Conservation (phyloP, 2,797 vertebrate species). For the Oophaga sylvatica region DNA sequence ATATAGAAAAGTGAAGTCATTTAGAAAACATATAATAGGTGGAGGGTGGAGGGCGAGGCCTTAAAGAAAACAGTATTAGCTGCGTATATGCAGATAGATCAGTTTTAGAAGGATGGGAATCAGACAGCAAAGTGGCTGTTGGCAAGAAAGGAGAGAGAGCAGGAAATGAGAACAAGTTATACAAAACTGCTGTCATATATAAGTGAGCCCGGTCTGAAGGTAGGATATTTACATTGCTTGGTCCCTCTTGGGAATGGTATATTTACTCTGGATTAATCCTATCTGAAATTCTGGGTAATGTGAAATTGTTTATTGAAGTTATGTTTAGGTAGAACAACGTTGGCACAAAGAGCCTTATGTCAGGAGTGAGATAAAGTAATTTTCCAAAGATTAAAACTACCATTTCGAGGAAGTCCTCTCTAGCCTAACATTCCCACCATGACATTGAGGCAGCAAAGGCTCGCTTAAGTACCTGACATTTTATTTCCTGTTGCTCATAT, state of each 20-base stretch:
- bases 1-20: constrained; percentile 38
- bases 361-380: constrained; percentile 12
- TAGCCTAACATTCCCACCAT: background rate
- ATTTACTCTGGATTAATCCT: constrained; percentile 42
- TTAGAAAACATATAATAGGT: constrained; percentile 45
- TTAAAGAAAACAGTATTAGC: constrained; percentile 47
- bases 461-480: background rate
- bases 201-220: constrained; percentile 36
- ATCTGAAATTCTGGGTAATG: constrained; percentile 19
- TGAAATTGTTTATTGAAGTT: constrained; percentile 29
- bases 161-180: constrained; percentile 55
- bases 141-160: constrained; percentile 34
- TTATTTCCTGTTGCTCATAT: background rate
- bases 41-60: constrained; percentile 18
- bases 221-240: constrained; percentile 26
- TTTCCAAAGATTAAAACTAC: constrained; percentile 8
- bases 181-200: constrained; percentile 44
- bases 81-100: constrained; percentile 22
- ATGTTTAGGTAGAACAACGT: constrained; percentile 38
- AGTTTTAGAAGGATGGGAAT: constrained; percentile 43
- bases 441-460: background rate
- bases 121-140: constrained; percentile 33
- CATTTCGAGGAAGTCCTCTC: background rate
- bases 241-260: constrained; percentile 15
- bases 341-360: constrained; percentile 19